Evolutionary conservation across 2,113 vertebrate genomes (phyloP).

Genomic region (Sebastes schlegelii): DNA sequence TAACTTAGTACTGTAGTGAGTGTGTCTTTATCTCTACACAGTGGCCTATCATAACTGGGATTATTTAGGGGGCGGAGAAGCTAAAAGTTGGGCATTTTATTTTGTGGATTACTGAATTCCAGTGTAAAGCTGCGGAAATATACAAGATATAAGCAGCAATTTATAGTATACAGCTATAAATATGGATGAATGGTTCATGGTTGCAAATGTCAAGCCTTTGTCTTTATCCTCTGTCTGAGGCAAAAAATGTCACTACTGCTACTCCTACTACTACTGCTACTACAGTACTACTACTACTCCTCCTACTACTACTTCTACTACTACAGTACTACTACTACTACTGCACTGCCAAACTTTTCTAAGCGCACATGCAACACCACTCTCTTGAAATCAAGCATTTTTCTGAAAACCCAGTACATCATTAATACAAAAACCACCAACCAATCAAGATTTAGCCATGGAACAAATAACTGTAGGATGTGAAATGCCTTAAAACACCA

Average conservation of each 20-base stretch:
- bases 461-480: slow-evolving; percentile 75
- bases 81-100: slow-evolving; percentile 42
- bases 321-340: slow-evolving; percentile 55
- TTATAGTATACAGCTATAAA: slow-evolving; percentile 31
- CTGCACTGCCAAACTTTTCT: slow-evolving; percentile 79
- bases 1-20: slow-evolving; percentile 63
- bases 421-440: slow-evolving; percentile 38
- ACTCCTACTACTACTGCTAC: slow-evolving; percentile 41
- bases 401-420: slow-evolving; percentile 23
- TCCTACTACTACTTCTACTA: slow-evolving; percentile 38
- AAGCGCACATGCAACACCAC: slow-evolving; percentile 55
- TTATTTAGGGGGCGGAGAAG: slow-evolving; percentile 16
- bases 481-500: slow-evolving; percentile 88
- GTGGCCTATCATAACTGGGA: slow-evolving; percentile 66
- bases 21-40: slow-evolving; percentile 66
- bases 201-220: slow-evolving; percentile 28
- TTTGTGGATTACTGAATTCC: slow-evolving; percentile 16
- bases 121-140: slow-evolving; percentile 21
- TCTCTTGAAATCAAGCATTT: slow-evolving; percentile 14
- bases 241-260: slow-evolving; percentile 20
- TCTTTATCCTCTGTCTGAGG: slow-evolving; percentile 52
- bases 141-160: slow-evolving; percentile 26
- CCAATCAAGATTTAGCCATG: slow-evolving; percentile 57
- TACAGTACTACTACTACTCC: slow-evolving; percentile 29
- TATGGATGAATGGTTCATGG: slow-evolving; percentile 33